phyloP scores from a whole-genome alignment of 2,888 invertebrate species.

The Phortica okadai region DNA sequence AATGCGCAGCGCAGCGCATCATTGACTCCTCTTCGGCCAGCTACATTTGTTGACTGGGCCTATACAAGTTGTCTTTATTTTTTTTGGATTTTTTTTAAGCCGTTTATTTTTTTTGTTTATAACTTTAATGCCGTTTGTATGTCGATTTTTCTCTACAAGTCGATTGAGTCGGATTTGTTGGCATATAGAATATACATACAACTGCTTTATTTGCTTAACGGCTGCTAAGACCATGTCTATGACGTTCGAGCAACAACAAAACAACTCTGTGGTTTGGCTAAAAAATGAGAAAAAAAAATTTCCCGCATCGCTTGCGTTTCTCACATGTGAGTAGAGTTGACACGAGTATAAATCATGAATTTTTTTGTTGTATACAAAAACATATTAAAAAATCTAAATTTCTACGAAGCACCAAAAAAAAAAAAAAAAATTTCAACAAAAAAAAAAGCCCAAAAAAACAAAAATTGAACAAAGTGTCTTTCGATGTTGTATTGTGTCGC shows the following conservation, averaged over 20 bases:
- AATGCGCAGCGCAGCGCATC: conserved; percentile 4
- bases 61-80: conserved; percentile 43
- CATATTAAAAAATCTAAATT: not conserved
- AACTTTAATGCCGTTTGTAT: conserved; percentile 6
- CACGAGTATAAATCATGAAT: conserved; percentile 65
- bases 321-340: conserved; percentile 52
- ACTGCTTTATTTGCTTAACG: conserved; percentile 20
- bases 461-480: conserved; percentile 15
- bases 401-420: conserved; percentile 44
- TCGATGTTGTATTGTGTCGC: conserved; percentile 36
- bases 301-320: conserved; percentile 62
- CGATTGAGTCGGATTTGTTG: not conserved
- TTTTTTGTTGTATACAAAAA: not conserved
- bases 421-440: conserved; percentile 39
- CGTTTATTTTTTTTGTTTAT: conserved; percentile 6
- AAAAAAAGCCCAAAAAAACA: conserved; percentile 7
- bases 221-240: not conserved
- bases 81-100: conserved; percentile 54
- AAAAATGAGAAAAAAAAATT: conserved; percentile 44
- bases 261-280: no score
- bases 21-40: conserved; percentile 33
- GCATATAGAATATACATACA: not conserved
- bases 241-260: no score
- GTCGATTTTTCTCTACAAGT: conserved; percentile 20
- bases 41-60: conserved; percentile 58